Evolutionary conservation across 2,888 invertebrate species (phyloP).

Genomic region (Vandiemenella viatica): DNA sequence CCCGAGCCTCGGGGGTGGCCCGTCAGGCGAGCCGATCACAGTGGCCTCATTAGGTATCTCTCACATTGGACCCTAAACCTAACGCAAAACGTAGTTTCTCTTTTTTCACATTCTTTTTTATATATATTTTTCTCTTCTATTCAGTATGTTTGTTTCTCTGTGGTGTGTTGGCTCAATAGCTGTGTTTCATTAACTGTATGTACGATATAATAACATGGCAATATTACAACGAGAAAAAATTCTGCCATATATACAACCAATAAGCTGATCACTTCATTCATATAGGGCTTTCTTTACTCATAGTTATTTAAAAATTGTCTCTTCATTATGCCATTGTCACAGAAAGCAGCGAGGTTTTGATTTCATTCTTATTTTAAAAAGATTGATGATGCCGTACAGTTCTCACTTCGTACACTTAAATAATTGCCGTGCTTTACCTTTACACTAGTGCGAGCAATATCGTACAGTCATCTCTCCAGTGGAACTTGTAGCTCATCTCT

Average conservation of each 20-base stretch:
- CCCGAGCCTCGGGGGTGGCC: background rate
- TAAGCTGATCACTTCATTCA: slow-evolving; percentile 15
- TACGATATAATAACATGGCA: slow-evolving; percentile 12
- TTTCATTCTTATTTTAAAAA: too few relatives aligned
- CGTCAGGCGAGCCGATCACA: too few relatives aligned
- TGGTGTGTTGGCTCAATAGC: slow-evolving; percentile 1
- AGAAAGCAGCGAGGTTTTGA: slow-evolving; percentile 12
- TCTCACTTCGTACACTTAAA: too few relatives aligned
- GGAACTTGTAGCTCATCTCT: too few relatives aligned
- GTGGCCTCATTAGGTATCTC: too few relatives aligned
- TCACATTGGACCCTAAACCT: slow-evolving; percentile 16
- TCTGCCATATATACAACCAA: slow-evolving; percentile 17
- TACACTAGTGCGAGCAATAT: too few relatives aligned
- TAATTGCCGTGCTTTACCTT: too few relatives aligned
- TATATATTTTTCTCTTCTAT: background rate
- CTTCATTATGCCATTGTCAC: slow-evolving; percentile 5
- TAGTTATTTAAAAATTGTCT: slow-evolving; percentile 5
- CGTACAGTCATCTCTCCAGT: too few relatives aligned
- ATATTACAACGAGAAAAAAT: slow-evolving; percentile 16
- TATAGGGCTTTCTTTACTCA: too few relatives aligned
- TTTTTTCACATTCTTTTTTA: slow-evolving; percentile 8
- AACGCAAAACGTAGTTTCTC: slow-evolving; percentile 12
- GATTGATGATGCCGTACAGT: too few relatives aligned
- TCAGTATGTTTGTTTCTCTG: slow-evolving; percentile 4
- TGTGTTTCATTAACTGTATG: background rate